phyloP scores from a whole-genome alignment of 2,113 vertebrate genomes.

The Epinephelus cyanopodus region DNA sequence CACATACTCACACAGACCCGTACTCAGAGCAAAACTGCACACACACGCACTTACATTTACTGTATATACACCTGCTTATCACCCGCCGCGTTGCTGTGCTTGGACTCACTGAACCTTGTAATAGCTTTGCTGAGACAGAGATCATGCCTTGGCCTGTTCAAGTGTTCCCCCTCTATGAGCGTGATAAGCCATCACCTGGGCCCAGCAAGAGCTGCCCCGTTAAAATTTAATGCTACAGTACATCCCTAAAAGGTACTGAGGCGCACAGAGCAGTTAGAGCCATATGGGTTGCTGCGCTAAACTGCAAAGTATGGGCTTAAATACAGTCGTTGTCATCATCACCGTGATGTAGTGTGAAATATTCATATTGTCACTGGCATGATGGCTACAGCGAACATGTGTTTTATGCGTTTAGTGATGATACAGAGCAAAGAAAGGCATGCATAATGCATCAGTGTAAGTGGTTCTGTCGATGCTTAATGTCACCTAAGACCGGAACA shows the following conservation, averaged over 20 bases:
- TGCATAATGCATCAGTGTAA: slow-evolving; percentile 44
- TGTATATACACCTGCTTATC: slow-evolving; percentile 71
- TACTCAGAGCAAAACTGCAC: slow-evolving; percentile 19
- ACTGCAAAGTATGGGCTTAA: slow-evolving; percentile 37
- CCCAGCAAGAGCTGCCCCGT: slow-evolving; percentile 55
- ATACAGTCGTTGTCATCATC: slow-evolving; percentile 20
- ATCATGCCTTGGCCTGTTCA: slow-evolving; percentile 74
- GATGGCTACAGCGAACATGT: slow-evolving; percentile 29
- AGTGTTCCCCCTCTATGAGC: slow-evolving; percentile 67
- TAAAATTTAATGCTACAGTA: slow-evolving; percentile 69
- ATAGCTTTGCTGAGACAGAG: slow-evolving; percentile 81
- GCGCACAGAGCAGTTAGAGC: slow-evolving; percentile 32
- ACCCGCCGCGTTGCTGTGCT: slow-evolving; percentile 50
- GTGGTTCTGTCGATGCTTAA: neutral
- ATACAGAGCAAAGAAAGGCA: slow-evolving; percentile 9
- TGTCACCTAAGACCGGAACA: neutral
- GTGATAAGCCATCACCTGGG: slow-evolving; percentile 76
- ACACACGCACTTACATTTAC: slow-evolving; percentile 53
- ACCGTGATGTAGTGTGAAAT: slow-evolving; percentile 49
- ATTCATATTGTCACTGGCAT: slow-evolving; percentile 53
- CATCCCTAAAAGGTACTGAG: slow-evolving; percentile 58
- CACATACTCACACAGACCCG: neutral
- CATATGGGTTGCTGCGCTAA: slow-evolving; percentile 48
- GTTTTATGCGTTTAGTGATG: slow-evolving; percentile 42
- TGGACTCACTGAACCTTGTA: slow-evolving; percentile 79